Percentiles rank a stretch among this genome's conserved stretches.
Evolutionary conservation across 1,140 invertebrate species (phyloP).

Genomic region (Drosophila saltans): DNA sequence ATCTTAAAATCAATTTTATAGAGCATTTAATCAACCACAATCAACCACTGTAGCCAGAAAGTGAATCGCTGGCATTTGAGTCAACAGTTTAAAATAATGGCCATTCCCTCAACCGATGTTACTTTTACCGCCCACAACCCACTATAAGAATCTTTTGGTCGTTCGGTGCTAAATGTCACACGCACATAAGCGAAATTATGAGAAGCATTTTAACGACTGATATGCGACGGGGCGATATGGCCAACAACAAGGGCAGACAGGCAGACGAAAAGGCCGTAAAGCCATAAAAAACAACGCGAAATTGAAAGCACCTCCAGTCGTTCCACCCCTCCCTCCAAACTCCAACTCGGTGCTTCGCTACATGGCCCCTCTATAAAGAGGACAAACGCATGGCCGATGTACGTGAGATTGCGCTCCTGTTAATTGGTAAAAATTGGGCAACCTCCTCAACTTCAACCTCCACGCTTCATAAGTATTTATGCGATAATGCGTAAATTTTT

Average conservation of each 20-base stretch:
- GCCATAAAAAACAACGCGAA: slow-evolving; percentile 69
- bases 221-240: slow-evolving; percentile 57
- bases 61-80: slow-evolving; percentile 27
- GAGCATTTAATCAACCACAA: not conserved
- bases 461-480: slow-evolving; percentile 62
- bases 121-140: not conserved
- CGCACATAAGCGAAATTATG: slow-evolving; percentile 80
- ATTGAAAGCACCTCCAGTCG: slow-evolving; percentile 65
- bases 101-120: slow-evolving; percentile 21
- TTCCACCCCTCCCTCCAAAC: not conserved
- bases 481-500: slow-evolving; percentile 74
- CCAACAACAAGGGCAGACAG: slow-evolving; percentile 32
- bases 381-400: slow-evolving; percentile 76
- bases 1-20: slow-evolving; percentile 8
- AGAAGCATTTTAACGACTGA: slow-evolving; percentile 80
- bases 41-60: slow-evolving; percentile 34
- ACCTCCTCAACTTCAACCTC: slow-evolving; percentile 33
- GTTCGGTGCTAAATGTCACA: slow-evolving; percentile 70
- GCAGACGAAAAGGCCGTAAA: slow-evolving; percentile 36
- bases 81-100: slow-evolving; percentile 79
- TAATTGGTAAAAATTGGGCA: slow-evolving; percentile 80
- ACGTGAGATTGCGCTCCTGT: slow-evolving; percentile 75
- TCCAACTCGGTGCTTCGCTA: not conserved
- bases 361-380: slow-evolving; percentile 35
- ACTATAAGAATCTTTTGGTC: slow-evolving; percentile 36